Conservation (phyloP, 2,888 invertebrate species). For the Zygothrica quintamaculata region DNA sequence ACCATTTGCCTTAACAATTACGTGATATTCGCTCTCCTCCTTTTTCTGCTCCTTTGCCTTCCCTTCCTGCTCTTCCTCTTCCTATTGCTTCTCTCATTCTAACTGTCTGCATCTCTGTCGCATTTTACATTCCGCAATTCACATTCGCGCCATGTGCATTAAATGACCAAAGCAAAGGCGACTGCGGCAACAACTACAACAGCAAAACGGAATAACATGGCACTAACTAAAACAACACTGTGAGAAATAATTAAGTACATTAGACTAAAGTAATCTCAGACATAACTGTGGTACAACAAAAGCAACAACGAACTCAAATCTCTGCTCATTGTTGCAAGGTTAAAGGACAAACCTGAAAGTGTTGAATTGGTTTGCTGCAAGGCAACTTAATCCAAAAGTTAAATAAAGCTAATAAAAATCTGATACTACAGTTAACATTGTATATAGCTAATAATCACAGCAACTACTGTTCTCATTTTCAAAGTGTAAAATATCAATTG, state of each 20-base stretch:
- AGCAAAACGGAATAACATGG: not conserved
- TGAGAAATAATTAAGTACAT: conserved; percentile 4
- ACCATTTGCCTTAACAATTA: conserved; percentile 65
- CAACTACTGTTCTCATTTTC: too few species aligned
- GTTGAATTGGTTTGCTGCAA: too few species aligned
- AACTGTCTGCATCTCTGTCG: conserved; percentile 2
- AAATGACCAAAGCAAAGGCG: conserved; percentile 58
- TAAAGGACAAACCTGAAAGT: too few species aligned
- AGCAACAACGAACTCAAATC: too few species aligned
- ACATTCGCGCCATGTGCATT: conserved; percentile 62
- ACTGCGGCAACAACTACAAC: conserved; percentile 4
- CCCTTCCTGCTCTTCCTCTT: not conserved
- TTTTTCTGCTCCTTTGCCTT: not conserved
- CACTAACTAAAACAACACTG: conserved; percentile 11
- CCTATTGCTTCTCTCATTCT: not conserved
- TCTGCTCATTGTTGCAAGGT: too few species aligned
- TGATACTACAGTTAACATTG: too few species aligned
- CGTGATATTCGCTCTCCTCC: conserved; percentile 51
- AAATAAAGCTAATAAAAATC: too few species aligned
- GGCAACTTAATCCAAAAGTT: too few species aligned
- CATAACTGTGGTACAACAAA: too few species aligned
- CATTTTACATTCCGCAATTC: conserved; percentile 28
- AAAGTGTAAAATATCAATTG: too few species aligned
- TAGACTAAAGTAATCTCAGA: too few species aligned
- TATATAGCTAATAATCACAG: too few species aligned